A percentile compares a stretch with the other conserved stretches of the same genome.
Evolutionary conservation across 2,113 vertebrate genomes (phyloP).

Genomic region (Regulus satrapa): DNA sequence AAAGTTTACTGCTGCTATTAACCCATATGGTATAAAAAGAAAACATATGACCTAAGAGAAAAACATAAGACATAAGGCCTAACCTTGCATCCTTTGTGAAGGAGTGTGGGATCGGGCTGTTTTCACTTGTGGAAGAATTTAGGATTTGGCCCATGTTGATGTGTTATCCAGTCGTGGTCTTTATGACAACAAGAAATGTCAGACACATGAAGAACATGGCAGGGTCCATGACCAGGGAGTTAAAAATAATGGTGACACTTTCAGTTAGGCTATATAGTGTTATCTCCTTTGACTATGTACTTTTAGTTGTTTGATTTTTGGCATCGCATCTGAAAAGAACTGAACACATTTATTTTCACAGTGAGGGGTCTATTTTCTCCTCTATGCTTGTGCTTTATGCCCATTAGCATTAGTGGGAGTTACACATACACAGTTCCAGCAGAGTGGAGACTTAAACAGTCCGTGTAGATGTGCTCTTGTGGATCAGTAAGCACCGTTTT

Average conservation of each 20-base stretch:
- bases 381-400: conserved; percentile 46
- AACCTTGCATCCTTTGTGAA: background rate
- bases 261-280: conserved; percentile 29
- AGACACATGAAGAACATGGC: background rate
- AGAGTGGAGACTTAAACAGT: conserved; percentile 40
- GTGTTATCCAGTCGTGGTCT: background rate
- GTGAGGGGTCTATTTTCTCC: conserved; percentile 72
- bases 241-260: conserved; percentile 60
- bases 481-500: conserved; percentile 16
- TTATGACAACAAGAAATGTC: background rate
- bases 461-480: conserved; percentile 17
- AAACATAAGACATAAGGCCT: background rate
- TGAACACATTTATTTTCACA: conserved; percentile 76
- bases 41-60: background rate
- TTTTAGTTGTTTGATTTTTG: conserved; percentile 70
- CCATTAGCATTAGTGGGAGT: conserved; percentile 70
- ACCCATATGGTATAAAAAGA: background rate
- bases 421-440: background rate
- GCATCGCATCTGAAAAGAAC: conserved; percentile 65
- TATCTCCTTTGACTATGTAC: conserved; percentile 44
- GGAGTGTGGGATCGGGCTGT: background rate
- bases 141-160: background rate
- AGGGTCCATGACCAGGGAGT: background rate
- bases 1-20: conserved; percentile 15
- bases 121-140: background rate